A percentile compares a stretch with the other conserved stretches of the same genome.
phyloP scores from a whole-genome alignment of 1,140 invertebrate species.

The Trinorchestia longiramus region DNA sequence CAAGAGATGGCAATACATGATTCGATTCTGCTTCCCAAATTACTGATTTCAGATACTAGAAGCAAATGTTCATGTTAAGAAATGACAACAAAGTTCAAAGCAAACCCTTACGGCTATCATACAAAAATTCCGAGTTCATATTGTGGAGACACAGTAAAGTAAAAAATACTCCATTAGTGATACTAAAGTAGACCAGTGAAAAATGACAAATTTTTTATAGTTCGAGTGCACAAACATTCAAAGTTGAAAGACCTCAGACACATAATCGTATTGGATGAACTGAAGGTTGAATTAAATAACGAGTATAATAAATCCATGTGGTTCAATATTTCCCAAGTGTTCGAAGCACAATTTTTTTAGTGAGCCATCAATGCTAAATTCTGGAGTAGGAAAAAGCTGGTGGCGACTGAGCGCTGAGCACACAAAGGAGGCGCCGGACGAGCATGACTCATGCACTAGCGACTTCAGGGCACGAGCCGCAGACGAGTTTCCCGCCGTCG shows the following conservation, averaged over 20 bases:
- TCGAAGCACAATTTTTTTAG: background rate
- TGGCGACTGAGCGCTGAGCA: too few relatives aligned
- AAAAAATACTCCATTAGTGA: background rate
- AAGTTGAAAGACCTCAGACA: background rate
- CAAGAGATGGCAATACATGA: too few relatives aligned
- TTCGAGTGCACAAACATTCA: background rate
- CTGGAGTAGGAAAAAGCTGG: too few relatives aligned
- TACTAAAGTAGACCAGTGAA: background rate
- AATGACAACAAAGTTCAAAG: background rate
- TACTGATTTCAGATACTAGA: too few relatives aligned
- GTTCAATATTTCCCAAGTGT: background rate
- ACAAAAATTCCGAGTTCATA: background rate
- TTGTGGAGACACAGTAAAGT: background rate
- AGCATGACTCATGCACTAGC: background rate
- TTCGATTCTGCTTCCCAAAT: too few relatives aligned
- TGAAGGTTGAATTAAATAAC: background rate
- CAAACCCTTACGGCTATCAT: background rate
- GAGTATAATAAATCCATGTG: background rate
- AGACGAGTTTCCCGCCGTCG: too few relatives aligned
- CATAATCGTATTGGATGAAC: background rate
- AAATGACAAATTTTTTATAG: background rate
- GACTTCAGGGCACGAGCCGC: background rate
- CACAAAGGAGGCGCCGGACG: too few relatives aligned
- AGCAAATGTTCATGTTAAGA: background rate
- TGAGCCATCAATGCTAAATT: background rate